Evolutionary conservation across 2,797 vertebrate genomes (phyloP), one percentile per base, ranked within the genome.

Genomic region (Sebastes miniatus): DNA sequence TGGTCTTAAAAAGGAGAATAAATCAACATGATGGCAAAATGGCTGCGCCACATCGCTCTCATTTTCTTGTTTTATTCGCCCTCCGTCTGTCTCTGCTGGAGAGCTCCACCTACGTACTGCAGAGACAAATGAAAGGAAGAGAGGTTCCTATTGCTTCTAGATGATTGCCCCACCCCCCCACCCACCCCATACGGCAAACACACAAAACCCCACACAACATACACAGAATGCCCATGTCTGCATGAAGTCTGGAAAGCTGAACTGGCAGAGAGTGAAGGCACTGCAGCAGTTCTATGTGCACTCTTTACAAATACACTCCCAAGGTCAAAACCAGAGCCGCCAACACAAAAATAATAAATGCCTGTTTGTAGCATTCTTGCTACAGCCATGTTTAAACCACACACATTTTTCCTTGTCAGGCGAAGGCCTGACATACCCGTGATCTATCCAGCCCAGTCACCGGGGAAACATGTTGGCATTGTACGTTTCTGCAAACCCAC

Each of bases 91-190:
- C 64, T 87, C 70, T 67, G 77, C 77, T 82, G 72, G 43, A 72
- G 73, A 81, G 81, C 81, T 87, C 88, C 89, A 79, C 87, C 89
- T 84, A 86, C 83, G 43, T 89, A 67, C 79, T 81, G 76, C 72
- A 81, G 58, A 81, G 65, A 86, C 76, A 78, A 85, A 84, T 71
- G 57, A 87, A 71, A 83, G 52, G 25, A 69, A 77, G 52, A 80
- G 68, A 72, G 81, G 77, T 77, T 79, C 50, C 78, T 76, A 78
- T 84, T 86, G 85, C 83, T 65, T 83, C 75, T 73, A 29, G 34
- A 83, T 83, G 69, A 85, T 77, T 80, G 56, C 70, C 70, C 61
- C 59, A 14, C 58, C 14, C 32, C 11, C 25, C 16, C 52, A 11
- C 25, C 14, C 16, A 12, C 79, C 50, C 50, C 50, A 18, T 24